phyloP scores from a whole-genome alignment of 2,888 invertebrate genomes.

The Aleiodes leptofemur region DNA sequence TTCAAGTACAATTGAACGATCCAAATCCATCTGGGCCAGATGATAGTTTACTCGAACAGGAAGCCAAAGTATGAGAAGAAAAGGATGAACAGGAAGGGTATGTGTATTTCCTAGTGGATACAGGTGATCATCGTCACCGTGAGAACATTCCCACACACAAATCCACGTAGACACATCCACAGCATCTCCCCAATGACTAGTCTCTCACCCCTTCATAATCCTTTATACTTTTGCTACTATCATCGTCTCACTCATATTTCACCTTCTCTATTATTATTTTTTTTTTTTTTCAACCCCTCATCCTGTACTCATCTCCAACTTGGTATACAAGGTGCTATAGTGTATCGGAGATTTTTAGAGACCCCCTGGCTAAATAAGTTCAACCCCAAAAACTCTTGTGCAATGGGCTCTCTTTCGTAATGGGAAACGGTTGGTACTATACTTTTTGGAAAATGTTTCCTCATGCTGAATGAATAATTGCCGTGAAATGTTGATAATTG shows the following conservation, averaged over 20 bases:
- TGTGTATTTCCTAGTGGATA: slow-evolving; percentile 60
- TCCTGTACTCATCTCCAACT: slow-evolving; percentile 50
- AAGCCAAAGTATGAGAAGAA: slow-evolving; percentile 46
- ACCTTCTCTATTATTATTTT: slow-evolving; percentile 47
- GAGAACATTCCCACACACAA: slow-evolving; percentile 69
- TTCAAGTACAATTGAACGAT: slow-evolving; percentile 38
- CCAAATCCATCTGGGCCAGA: slow-evolving; percentile 52
- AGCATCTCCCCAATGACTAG: slow-evolving; percentile 66
- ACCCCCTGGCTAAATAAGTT: slow-evolving; percentile 64
- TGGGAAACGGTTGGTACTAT: slow-evolving; percentile 71
- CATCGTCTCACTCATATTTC: slow-evolving; percentile 50
- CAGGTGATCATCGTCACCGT: slow-evolving; percentile 71
- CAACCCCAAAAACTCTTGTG: slow-evolving; percentile 59
- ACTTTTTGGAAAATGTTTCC: slow-evolving; percentile 63
- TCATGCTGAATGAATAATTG: slow-evolving; percentile 53
- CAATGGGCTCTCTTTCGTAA: slow-evolving; percentile 60
- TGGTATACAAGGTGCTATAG: slow-evolving; percentile 52
- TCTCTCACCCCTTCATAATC: slow-evolving; percentile 65
- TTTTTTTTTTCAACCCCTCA: slow-evolving; percentile 43
- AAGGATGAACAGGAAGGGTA: slow-evolving; percentile 42
- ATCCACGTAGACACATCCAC: slow-evolving; percentile 40
- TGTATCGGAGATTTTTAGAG: slow-evolving; percentile 45
- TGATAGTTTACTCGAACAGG: slow-evolving; percentile 46
- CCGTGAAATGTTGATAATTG: slow-evolving; percentile 63
- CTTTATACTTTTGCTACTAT: slow-evolving; percentile 52